Percentiles rank a stretch among this genome's conserved stretches.
These are phyloP conservation scores for Vidua chalybeata DNA, from an alignment of 2,113 vertebrate species.

Conservation along the genomic window DNA sequence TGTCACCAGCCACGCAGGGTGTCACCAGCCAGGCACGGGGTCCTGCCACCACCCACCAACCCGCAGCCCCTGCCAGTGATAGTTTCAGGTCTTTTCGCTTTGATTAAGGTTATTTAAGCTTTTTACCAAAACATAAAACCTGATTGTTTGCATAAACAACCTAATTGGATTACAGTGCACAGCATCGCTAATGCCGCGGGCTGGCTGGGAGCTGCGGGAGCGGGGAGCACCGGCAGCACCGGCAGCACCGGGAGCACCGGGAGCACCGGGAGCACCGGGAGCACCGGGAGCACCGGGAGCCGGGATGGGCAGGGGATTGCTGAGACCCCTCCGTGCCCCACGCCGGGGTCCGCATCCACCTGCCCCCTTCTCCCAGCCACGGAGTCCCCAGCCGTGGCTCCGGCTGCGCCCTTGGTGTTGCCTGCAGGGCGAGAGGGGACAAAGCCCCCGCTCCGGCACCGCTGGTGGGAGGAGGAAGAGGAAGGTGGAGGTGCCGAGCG, in stretches of 20 bases:
- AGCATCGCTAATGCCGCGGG: slow-evolving; percentile 47
- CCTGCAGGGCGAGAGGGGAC: neutral
- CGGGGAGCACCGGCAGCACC: neutral
- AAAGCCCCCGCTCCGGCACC: accelerated
- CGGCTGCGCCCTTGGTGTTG: neutral
- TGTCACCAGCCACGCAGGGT: neutral
- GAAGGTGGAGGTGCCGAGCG: neutral
- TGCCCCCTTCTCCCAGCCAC: neutral
- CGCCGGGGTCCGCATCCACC: neutral
- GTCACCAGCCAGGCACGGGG: neutral
- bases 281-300: too few species aligned
- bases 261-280: neutral
- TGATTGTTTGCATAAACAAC: slow-evolving; percentile 67
- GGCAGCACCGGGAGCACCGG: neutral
- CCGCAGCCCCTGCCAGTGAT: neutral
- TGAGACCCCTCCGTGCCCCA: neutral
- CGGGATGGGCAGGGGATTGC: neutral
- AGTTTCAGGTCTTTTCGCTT: neutral
- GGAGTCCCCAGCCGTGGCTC: accelerated
- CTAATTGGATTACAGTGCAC: slow-evolving; percentile 56
- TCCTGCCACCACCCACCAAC: neutral
- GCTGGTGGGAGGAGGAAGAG: neutral
- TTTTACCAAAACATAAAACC: slow-evolving; percentile 62
- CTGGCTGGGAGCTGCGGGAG: neutral
- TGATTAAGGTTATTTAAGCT: slow-evolving; percentile 65